Evolutionary conservation across 2,888 invertebrate species (phyloP).

Genomic region (Drosophila paucipuncta): DNA sequence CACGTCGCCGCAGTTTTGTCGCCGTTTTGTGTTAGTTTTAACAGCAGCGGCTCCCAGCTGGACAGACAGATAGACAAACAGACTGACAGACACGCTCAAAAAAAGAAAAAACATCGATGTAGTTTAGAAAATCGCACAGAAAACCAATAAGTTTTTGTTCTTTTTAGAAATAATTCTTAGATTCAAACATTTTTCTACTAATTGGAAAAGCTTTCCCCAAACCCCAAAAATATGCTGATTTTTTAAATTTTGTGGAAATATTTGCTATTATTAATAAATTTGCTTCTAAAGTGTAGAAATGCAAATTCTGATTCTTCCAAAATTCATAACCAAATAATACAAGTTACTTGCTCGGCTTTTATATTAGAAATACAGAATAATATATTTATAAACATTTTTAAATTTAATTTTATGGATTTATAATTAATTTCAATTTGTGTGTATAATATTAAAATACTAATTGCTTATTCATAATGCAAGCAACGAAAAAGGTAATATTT

Average conservation of each 20-base stretch:
- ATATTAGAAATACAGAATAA: background rate
- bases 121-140: background rate
- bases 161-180: background rate
- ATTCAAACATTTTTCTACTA: background rate
- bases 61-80: constrained; percentile 4
- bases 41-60: constrained; percentile 34
- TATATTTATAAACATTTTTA: background rate
- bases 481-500: background rate
- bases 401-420: background rate
- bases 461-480: background rate
- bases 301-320: background rate
- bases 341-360: background rate
- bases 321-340: background rate
- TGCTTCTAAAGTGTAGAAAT: background rate
- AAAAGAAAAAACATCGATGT: background rate
- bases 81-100: background rate
- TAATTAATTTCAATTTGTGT: background rate
- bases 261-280: background rate
- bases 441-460: background rate
- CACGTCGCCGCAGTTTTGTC: constrained; percentile 70
- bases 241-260: background rate
- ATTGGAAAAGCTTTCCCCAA: background rate
- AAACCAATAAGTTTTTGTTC: background rate
- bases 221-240: background rate
- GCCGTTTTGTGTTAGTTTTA: constrained; percentile 50